Evolutionary conservation across 1,140 invertebrate genomes (phyloP), one percentile per base, ranked within the genome.

Genomic region (Ceratina australensis): DNA sequence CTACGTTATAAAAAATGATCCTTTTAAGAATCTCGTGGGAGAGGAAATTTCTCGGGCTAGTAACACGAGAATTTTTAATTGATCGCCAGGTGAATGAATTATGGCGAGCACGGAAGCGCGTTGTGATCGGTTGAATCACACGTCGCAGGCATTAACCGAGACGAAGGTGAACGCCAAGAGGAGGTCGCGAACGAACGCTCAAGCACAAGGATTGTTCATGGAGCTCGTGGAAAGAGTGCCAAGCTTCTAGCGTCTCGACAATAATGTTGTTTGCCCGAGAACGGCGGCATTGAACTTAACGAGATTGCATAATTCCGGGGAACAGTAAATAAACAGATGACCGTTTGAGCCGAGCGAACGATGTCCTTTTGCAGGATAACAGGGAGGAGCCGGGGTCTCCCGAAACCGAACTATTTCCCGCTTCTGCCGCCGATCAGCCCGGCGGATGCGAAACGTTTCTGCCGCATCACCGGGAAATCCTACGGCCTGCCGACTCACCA

Each of bases 361-460:
- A 94, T 95, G 94, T 95, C 95, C 61, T 96, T 94, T 88, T 97
- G 96, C 91, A 95, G 96, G 90, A 97, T 97, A 75, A 97, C 96
- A 49, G 96, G 96, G 49, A 94, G 94, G 83, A 96, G 95, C 89
- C 93, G 96, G 57, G 96, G 95, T 80, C 94, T 97, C 79, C 96
- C 96, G 56, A 95, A 96, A 83, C 95, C 96, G 47, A 96, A 97
- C 91, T 97, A 97, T 88, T 96, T 97, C 85, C 96, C 96, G 3
- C 92, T 97, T 33, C 91, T 97, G 42, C 96, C 96, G 20, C 95
- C 96, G 0, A 95, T 97, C 72, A 96, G 96, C 64, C 96, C 96
- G 3, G 95, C 95, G 3, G 96, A 96, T 84, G 96, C 96, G 1
- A 95, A 96, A 87, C 93, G 95, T 72, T 95, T 95, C 83, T 97